Percentiles rank a stretch among this genome's conserved stretches.
These are phyloP conservation scores for Pan troglodytes DNA, from an alignment of 2,113 vertebrate genomes.

Conservation along the genomic window NHGRI_mPanTro3-v2.1_pri NC_072403.2:118224501-118225000, in stretches of 20 bases:
- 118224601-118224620: background rate
- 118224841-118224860: background rate
- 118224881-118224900: background rate
- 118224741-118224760: background rate
- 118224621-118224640: background rate
- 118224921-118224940: background rate
- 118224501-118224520: background rate
- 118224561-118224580: background rate
- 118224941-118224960: background rate
- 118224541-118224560: background rate
- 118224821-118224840: background rate
- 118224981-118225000: too few relatives aligned
- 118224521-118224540: background rate
- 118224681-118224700: background rate
- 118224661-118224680: background rate
- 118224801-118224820: background rate
- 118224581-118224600: background rate
- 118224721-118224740: background rate
- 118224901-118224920: background rate
- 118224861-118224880: constrained; percentile 40
- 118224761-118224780: background rate
- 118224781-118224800: background rate
- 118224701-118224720: background rate
- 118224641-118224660: background rate
- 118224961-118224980: too few relatives aligned